Conservation (phyloP, 92 coral and sea anemone genomes). For the Epizoanthus stellaris region DNA sequence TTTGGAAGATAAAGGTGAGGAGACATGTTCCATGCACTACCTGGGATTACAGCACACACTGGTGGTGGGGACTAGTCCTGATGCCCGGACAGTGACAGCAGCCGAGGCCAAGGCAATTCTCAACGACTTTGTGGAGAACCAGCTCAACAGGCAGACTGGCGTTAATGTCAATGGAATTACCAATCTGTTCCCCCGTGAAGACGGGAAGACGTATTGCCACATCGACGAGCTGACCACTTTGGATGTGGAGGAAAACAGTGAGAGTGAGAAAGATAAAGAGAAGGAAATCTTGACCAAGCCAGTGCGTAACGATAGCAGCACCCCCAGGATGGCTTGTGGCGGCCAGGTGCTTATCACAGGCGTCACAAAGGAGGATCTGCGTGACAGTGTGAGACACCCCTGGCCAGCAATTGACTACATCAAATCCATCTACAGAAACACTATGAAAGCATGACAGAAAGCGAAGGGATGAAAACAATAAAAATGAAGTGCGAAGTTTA, state of each 20-base stretch:
- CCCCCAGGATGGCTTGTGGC: constrained; percentile 41
- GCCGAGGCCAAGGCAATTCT: constrained; percentile 50
- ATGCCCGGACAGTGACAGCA: constrained; percentile 23
- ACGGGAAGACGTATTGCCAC: constrained; percentile 42
- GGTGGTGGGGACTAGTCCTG: constrained; percentile 44
- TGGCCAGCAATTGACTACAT: constrained; percentile 75
- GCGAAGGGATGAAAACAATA: constrained; percentile 39
- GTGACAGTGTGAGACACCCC: constrained; percentile 51
- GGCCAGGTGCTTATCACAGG: constrained; percentile 40
- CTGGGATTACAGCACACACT: constrained; percentile 66
- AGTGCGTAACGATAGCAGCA: neutral
- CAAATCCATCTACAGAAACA: constrained; percentile 69
- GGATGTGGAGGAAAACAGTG: neutral
- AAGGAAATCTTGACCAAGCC: neutral
- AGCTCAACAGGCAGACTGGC: constrained; percentile 51
- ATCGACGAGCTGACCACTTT: constrained; percentile 19
- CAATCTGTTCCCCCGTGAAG: constrained; percentile 34
- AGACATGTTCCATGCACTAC: constrained; percentile 52
- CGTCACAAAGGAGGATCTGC: constrained; percentile 54
- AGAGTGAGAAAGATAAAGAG: constrained; percentile 11
- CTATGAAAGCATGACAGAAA: constrained; percentile 67
- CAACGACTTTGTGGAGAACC: constrained; percentile 52
- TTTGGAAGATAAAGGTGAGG: neutral
- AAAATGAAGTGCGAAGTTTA: constrained; percentile 28
- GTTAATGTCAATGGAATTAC: constrained; percentile 60